These are phyloP conservation scores for Rallus limicola DNA, from an alignment of 2,113 vertebrate genomes.

Conservation along the genomic window DNA sequence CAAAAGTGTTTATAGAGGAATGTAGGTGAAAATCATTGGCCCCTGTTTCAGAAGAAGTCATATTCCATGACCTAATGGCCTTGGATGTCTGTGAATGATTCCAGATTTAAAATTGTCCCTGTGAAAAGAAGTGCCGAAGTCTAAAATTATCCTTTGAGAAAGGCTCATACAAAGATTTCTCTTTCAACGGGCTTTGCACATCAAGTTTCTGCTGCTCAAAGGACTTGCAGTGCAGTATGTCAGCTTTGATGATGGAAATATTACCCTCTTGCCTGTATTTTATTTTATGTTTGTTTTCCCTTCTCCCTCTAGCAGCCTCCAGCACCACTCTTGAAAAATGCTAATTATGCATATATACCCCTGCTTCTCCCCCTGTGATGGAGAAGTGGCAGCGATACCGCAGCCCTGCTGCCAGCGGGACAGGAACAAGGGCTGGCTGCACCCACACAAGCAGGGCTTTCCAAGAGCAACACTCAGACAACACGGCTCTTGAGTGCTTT, in stretches of 20 bases:
- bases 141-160: background rate
- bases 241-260: constrained; percentile 30
- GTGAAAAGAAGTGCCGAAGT: background rate
- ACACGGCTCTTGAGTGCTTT: background rate
- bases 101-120: background rate
- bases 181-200: background rate
- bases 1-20: background rate
- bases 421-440: background rate
- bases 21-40: background rate
- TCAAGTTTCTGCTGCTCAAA: background rate
- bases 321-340: background rate
- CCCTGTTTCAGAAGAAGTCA: background rate
- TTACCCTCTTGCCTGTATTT: background rate
- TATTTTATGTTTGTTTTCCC: constrained; percentile 40
- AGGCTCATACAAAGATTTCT: background rate
- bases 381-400: rapidly evolving
- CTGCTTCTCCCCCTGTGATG: rapidly evolving
- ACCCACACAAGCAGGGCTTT: rapidly evolving
- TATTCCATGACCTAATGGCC: background rate
- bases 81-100: background rate
- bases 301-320: background rate
- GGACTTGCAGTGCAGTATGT: background rate
- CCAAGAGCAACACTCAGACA: constrained; percentile 29
- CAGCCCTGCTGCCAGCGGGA: background rate
- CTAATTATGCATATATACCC: background rate